phyloP scores from a whole-genome alignment of 1,140 invertebrate genomes.

The Ganaspis sp. region DNA sequence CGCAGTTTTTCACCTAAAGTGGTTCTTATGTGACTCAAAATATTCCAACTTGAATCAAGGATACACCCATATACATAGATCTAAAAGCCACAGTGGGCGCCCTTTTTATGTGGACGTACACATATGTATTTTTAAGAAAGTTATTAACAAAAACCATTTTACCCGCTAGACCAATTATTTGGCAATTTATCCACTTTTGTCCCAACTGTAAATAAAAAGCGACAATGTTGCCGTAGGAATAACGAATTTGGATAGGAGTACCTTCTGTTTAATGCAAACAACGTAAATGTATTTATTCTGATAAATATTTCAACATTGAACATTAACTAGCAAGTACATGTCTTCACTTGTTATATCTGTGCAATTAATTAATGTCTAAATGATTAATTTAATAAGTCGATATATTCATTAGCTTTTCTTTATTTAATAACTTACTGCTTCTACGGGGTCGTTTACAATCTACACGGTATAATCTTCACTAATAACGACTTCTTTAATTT shows the following conservation, averaged over 20 bases:
- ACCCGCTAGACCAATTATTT: too few species aligned
- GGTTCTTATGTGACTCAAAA: too few species aligned
- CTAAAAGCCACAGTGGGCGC: too few species aligned
- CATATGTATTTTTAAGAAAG: too few species aligned
- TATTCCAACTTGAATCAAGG: too few species aligned
- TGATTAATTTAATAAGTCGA: neutral
- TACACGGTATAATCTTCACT: slow-evolving; percentile 34
- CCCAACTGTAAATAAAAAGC: too few species aligned
- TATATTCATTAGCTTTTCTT: neutral
- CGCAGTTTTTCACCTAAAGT: too few species aligned
- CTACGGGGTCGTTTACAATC: slow-evolving; percentile 6
- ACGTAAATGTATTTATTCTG: slow-evolving; percentile 71
- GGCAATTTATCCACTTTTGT: too few species aligned
- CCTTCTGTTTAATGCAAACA: slow-evolving; percentile 63
- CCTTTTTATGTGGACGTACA: too few species aligned
- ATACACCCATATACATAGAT: too few species aligned
- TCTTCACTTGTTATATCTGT: slow-evolving; percentile 54
- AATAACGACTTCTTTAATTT: slow-evolving; percentile 47
- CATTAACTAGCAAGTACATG: slow-evolving; percentile 67
- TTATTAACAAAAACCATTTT: too few species aligned
- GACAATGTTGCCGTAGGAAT: neutral
- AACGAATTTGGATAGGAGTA: neutral
- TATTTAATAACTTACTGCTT: neutral
- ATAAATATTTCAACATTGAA: slow-evolving; percentile 72
- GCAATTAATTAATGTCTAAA: neutral